A percentile compares a stretch with the other conserved stretches of the same genome.
These are phyloP conservation scores for Spisula subtruncata DNA, from an alignment of 2,888 invertebrate genomes.

Conservation along the genomic window DNA sequence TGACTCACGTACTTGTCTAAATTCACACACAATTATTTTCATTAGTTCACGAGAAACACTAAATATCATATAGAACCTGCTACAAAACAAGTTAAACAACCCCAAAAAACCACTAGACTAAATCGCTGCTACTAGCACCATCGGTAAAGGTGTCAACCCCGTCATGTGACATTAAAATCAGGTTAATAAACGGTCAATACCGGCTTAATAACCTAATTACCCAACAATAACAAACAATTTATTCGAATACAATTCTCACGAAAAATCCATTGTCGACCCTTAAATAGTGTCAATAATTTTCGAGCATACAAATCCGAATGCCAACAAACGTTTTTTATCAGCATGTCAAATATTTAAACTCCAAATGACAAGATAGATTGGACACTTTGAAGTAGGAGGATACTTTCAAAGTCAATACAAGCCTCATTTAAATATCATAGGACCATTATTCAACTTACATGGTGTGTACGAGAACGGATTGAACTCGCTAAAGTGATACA, in stretches of 20 bases:
- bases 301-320: background rate
- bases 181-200: background rate
- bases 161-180: background rate
- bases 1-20: slow-evolving; percentile 8
- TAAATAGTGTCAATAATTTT: slow-evolving; percentile 9
- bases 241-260: background rate
- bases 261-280: background rate
- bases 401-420: slow-evolving; percentile 12
- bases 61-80: background rate
- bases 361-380: background rate
- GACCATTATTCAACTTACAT: slow-evolving; percentile 2
- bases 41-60: background rate
- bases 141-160: background rate
- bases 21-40: slow-evolving; percentile 20
- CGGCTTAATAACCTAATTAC: background rate
- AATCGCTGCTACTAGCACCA: background rate
- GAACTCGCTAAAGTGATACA: background rate
- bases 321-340: background rate
- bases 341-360: background rate
- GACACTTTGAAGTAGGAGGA: background rate
- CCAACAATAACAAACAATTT: background rate
- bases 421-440: background rate
- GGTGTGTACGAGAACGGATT: background rate
- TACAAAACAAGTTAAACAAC: too few relatives aligned
- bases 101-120: too few relatives aligned